A percentile compares a stretch with the other conserved stretches of the same genome.
phyloP scores from a whole-genome alignment of 2,888 invertebrate genomes.

The Adelphocoris suturalis region DNA sequence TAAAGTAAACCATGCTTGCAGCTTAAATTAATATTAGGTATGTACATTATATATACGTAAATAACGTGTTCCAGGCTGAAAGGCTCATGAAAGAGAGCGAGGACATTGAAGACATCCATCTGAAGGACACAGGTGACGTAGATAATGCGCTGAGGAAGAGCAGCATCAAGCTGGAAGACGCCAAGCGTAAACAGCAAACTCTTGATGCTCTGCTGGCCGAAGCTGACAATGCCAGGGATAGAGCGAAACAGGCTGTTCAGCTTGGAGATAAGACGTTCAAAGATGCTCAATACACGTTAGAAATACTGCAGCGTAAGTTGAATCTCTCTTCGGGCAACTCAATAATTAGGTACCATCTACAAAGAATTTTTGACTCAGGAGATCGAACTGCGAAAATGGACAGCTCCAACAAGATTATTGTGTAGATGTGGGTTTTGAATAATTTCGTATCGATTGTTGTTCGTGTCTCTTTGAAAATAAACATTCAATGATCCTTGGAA shows the following conservation, averaged over 20 bases:
- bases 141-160: constrained; percentile 78
- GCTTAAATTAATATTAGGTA: too few species aligned
- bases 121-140: constrained; percentile 78
- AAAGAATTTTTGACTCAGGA: too few species aligned
- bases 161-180: constrained; percentile 79
- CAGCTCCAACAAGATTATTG: too few species aligned
- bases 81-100: constrained; percentile 82
- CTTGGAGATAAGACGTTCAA: constrained; percentile 90
- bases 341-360: too few species aligned
- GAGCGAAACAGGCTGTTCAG: constrained; percentile 90
- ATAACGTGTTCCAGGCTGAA: constrained; percentile 78
- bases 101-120: constrained; percentile 83
- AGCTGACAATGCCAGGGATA: constrained; percentile 86
- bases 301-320: constrained; percentile 81
- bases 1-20: too few species aligned
- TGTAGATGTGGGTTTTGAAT: too few species aligned
- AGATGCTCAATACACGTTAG: constrained; percentile 89
- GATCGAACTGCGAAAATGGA: too few species aligned
- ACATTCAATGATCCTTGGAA: too few species aligned
- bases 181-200: constrained; percentile 86
- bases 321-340: too few species aligned
- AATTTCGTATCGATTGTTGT: too few species aligned
- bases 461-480: too few species aligned
- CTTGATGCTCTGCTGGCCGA: constrained; percentile 89
- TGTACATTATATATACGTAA: too few species aligned